A percentile compares a stretch with the other conserved stretches of the same genome.
phyloP scores from a whole-genome alignment of 2,113 vertebrate species.

The Rhinolophus sinicus region DNA sequence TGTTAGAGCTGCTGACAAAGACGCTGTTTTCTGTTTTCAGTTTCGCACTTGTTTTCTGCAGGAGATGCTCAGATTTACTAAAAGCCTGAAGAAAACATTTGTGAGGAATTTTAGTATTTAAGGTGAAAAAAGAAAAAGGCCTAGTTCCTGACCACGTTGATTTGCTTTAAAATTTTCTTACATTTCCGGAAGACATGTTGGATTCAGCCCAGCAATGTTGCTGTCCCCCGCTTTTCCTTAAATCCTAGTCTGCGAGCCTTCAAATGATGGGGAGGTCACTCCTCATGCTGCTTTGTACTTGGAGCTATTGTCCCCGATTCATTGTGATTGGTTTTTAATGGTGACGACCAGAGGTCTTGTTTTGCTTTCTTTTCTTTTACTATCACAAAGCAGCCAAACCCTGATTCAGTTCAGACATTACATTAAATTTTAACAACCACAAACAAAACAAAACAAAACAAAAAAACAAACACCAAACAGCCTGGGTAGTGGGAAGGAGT shows the following conservation, averaged over 20 bases:
- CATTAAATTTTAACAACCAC: background rate
- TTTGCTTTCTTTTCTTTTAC: background rate
- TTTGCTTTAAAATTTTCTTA: constrained; percentile 15
- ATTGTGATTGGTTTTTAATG: background rate
- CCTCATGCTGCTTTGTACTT: background rate
- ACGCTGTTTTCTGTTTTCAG: constrained; percentile 57
- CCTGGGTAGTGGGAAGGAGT: background rate
- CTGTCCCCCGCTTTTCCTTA: background rate
- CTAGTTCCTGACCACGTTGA: background rate
- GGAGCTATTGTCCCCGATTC: background rate
- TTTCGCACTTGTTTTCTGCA: constrained; percentile 56
- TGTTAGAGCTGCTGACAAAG: constrained; percentile 85
- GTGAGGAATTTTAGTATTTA: background rate
- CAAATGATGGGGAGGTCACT: background rate
- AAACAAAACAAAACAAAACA: background rate
- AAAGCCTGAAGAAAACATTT: constrained; percentile 11
- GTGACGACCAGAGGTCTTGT: no score
- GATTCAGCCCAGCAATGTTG: background rate
- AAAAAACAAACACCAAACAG: background rate
- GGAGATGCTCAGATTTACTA: constrained; percentile 57
- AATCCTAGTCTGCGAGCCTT: background rate
- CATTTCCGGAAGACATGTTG: background rate
- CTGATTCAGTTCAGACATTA: background rate
- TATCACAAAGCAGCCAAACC: background rate
- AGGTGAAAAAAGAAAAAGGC: background rate